These are phyloP conservation scores for Formica exsecta DNA, from an alignment of 1,140 invertebrate species.

Conservation along the genomic window DNA sequence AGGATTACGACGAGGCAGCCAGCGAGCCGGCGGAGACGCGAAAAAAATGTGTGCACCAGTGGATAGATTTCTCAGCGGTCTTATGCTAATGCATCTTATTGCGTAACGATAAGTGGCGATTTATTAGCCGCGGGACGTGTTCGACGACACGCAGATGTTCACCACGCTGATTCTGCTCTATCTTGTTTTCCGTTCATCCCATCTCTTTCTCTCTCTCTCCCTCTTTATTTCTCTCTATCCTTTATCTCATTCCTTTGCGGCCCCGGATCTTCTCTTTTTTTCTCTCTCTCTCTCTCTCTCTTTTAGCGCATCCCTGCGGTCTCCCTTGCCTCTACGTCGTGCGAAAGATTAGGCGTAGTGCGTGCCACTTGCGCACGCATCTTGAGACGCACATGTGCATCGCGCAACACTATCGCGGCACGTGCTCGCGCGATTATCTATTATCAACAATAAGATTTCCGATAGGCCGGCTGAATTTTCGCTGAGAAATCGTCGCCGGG, in stretches of 20 bases:
- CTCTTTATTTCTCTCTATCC: not conserved
- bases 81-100: conserved; percentile 63
- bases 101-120: conserved; percentile 63
- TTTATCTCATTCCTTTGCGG: not conserved
- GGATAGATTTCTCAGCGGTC: conserved; percentile 53
- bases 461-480: conserved; percentile 49
- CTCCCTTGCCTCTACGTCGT: conserved; percentile 12
- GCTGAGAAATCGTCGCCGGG: conserved; percentile 29
- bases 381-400: conserved; percentile 37
- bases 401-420: conserved; percentile 50
- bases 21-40: conserved; percentile 33
- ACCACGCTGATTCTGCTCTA: conserved; percentile 43
- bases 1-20: conserved; percentile 7
- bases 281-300: not conserved
- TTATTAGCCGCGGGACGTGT: conserved; percentile 52
- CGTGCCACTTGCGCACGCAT: conserved; percentile 50
- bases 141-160: conserved; percentile 61
- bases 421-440: conserved; percentile 53
- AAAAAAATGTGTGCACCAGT: conserved; percentile 54
- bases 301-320: not conserved
- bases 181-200: conserved; percentile 35
- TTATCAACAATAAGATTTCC: conserved; percentile 31
- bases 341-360: conserved; percentile 55
- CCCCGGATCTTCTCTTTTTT: conserved; percentile 11
- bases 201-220: conserved; percentile 14